Percentiles rank a stretch among this genome's conserved stretches.
Conservation (phyloP, 2,888 invertebrate species). For the Troides oblongomaculatus region DNA sequence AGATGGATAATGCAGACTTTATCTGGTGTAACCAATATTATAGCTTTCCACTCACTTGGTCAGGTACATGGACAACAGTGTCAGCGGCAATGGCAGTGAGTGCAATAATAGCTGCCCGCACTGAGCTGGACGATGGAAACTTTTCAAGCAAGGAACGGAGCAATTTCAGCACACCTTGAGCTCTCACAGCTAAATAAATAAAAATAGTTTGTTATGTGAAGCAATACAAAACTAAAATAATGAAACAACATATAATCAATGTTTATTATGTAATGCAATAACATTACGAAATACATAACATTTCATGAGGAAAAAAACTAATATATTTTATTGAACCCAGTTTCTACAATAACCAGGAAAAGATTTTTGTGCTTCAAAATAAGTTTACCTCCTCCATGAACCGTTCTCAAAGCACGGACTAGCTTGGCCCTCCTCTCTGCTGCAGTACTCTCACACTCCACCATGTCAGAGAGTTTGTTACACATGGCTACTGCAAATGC, state of each 20-base stretch:
- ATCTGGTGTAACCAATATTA: too few species aligned
- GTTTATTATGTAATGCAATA: too few species aligned
- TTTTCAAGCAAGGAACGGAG: conserved; percentile 64
- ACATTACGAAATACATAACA: too few species aligned
- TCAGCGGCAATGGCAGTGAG: conserved; percentile 93
- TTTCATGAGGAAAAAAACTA: too few species aligned
- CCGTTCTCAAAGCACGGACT: conserved; percentile 94
- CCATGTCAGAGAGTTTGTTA: conserved; percentile 96
- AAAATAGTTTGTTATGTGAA: too few species aligned
- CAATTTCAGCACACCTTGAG: conserved; percentile 82
- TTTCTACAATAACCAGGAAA: too few species aligned
- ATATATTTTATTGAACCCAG: too few species aligned
- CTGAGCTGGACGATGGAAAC: conserved; percentile 70
- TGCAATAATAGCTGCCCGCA: conserved; percentile 88
- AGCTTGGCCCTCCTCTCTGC: conserved; percentile 94
- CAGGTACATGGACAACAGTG: conserved; percentile 93
- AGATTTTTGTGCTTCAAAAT: too few species aligned
- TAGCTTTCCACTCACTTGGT: conserved; percentile 81
- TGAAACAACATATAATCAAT: too few species aligned
- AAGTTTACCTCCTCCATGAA: conserved; percentile 87
- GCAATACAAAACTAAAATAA: too few species aligned
- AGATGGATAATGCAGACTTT: too few species aligned
- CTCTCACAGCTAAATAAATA: conserved; percentile 75
- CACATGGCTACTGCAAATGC: conserved; percentile 98
- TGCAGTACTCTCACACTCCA: conserved; percentile 94